phyloP scores from a whole-genome alignment of 2,888 invertebrate genomes.

The Polydrusus cervinus region DNA sequence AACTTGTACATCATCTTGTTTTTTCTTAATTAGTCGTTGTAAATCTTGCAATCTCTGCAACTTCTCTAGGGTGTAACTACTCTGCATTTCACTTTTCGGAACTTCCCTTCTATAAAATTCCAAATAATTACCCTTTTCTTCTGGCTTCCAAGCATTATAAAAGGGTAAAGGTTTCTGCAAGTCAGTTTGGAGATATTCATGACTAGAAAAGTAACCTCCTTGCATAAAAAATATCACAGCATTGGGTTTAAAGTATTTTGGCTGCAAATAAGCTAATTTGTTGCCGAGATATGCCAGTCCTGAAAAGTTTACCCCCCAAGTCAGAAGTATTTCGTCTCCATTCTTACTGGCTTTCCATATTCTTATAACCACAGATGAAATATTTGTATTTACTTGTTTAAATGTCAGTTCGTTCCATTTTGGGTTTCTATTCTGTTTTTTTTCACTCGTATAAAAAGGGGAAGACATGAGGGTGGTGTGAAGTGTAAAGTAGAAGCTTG shows the following conservation, averaged over 20 bases:
- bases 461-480: conserved; percentile 88
- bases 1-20: conserved; percentile 76
- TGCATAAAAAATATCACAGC: conserved; percentile 90
- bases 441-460: conserved; percentile 89
- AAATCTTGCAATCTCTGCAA: conserved; percentile 81
- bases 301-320: conserved; percentile 90
- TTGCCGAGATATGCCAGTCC: conserved; percentile 86
- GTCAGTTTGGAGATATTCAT: conserved; percentile 69
- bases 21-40: conserved; percentile 83
- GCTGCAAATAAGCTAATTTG: conserved; percentile 78
- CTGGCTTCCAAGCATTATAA: conserved; percentile 65
- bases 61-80: conserved; percentile 82
- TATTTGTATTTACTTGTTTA: conserved; percentile 76
- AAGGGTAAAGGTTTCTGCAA: conserved; percentile 65
- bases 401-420: conserved; percentile 84
- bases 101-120: conserved; percentile 70
- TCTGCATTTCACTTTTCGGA: conserved; percentile 77
- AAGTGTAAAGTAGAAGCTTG: conserved; percentile 84
- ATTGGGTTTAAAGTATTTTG: conserved; percentile 79
- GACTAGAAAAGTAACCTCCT: conserved; percentile 87
- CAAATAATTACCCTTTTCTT: conserved; percentile 61
- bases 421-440: conserved; percentile 80
- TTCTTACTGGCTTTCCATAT: conserved; percentile 69
- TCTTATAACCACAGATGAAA: conserved; percentile 71
- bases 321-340: conserved; percentile 78